phyloP scores from a whole-genome alignment of 2,888 invertebrate genomes.

The Sabellastarte sp. region DNA sequence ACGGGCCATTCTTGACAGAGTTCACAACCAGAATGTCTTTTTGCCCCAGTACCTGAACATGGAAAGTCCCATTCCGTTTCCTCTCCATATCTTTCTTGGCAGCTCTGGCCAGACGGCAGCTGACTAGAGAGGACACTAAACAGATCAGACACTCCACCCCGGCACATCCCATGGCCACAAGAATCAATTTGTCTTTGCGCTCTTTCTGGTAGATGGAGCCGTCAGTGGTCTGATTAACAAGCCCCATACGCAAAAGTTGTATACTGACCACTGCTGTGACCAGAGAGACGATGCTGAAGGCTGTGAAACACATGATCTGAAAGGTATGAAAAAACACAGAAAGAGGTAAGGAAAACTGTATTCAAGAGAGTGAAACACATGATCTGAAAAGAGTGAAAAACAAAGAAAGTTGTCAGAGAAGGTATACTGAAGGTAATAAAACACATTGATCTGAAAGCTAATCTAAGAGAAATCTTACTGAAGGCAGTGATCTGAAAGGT shows the following conservation, averaged over 20 bases:
- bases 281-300: slow-evolving; percentile 58
- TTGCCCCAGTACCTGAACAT: slow-evolving; percentile 58
- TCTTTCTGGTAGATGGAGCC: slow-evolving; percentile 59
- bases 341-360: too few relatives aligned
- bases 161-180: slow-evolving; percentile 53
- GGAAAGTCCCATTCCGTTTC: slow-evolving; percentile 57
- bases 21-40: slow-evolving; percentile 59
- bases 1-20: slow-evolving; percentile 17
- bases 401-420: background rate
- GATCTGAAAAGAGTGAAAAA: slow-evolving; percentile 43
- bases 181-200: slow-evolving; percentile 53
- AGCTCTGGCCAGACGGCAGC: slow-evolving; percentile 55
- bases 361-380: too few relatives aligned
- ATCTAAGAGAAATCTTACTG: too few relatives aligned
- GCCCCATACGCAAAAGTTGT: slow-evolving; percentile 59
- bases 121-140: slow-evolving; percentile 52
- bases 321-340: background rate
- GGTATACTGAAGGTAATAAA: too few relatives aligned
- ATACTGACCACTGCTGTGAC: slow-evolving; percentile 59
- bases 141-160: slow-evolving; percentile 56
- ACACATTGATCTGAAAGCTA: too few relatives aligned
- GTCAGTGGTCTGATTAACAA: slow-evolving; percentile 59
- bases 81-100: slow-evolving; percentile 57
- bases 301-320: slow-evolving; percentile 60
- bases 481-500: too few relatives aligned